phyloP scores from a whole-genome alignment of 2,113 vertebrate genomes.

The Diadophis punctatus region DNA sequence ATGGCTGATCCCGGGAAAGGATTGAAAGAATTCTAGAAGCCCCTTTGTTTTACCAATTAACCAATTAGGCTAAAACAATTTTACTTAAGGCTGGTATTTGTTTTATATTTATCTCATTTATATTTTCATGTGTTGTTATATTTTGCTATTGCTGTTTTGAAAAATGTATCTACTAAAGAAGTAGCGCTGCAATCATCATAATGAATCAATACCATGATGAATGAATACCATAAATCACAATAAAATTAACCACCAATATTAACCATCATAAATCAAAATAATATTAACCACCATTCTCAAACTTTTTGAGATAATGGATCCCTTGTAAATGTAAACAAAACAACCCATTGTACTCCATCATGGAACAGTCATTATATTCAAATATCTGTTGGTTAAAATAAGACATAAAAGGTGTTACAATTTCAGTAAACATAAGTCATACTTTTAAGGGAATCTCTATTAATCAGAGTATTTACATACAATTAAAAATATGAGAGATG shows the following conservation, averaged over 20 bases:
- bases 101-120: neutral
- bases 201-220: neutral
- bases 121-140: neutral
- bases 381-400: neutral
- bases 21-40: neutral
- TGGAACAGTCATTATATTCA: neutral
- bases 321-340: neutral
- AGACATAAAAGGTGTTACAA: neutral
- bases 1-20: neutral
- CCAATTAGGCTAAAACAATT: neutral
- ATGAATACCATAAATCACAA: neutral
- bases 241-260: neutral
- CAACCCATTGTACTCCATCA: neutral
- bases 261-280: neutral
- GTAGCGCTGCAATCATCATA: neutral
- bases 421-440: neutral
- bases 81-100: neutral
- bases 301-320: neutral
- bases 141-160: neutral
- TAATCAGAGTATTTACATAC: neutral
- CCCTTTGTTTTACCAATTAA: neutral
- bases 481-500: neutral
- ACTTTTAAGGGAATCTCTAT: neutral
- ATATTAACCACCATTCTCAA: neutral
- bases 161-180: neutral